These are phyloP conservation scores for Athene noctua DNA, from an alignment of 2,113 vertebrate genomes.

Conservation along the genomic window DNA sequence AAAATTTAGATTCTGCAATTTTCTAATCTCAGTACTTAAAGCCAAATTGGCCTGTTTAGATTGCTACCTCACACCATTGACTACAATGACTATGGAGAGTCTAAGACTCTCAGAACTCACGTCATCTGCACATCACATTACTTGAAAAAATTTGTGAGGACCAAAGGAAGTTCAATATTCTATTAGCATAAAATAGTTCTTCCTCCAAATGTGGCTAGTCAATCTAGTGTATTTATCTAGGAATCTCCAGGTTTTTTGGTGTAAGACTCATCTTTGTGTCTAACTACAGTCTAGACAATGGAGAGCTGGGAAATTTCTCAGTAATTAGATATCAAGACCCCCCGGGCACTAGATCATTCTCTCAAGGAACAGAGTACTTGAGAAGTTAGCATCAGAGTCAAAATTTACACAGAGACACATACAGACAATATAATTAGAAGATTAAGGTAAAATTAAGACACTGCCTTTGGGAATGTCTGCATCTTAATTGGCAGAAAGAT, in stretches of 20 bases:
- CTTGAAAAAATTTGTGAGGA: not conserved
- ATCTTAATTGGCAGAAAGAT: slow-evolving; percentile 10
- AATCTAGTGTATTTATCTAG: not conserved
- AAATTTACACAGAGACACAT: not conserved
- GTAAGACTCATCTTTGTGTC: not conserved
- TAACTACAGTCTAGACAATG: slow-evolving; percentile 26
- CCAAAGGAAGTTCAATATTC: not conserved
- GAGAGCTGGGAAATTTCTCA: slow-evolving; percentile 1
- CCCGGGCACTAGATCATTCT: slow-evolving; percentile 24
- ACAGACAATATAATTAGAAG: slow-evolving; percentile 40
- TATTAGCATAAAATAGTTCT: not conserved
- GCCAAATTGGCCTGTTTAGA: not conserved
- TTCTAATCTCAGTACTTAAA: not conserved
- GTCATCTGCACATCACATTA: not conserved
- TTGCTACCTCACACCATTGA: not conserved
- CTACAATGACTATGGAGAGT: not conserved
- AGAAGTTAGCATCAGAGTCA: slow-evolving; percentile 22
- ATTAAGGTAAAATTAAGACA: slow-evolving; percentile 53
- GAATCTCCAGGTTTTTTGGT: not conserved
- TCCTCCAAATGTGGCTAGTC: not conserved
- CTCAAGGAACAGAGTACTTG: slow-evolving; percentile 7
- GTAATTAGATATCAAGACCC: slow-evolving; percentile 42
- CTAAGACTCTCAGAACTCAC: not conserved
- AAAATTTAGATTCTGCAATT: not conserved
- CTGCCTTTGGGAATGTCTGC: slow-evolving; percentile 48